Evolutionary conservation across 1,140 invertebrate species (phyloP), one percentile per base, ranked within the genome.

Genomic region (Yoshiicerus persimilis): DNA sequence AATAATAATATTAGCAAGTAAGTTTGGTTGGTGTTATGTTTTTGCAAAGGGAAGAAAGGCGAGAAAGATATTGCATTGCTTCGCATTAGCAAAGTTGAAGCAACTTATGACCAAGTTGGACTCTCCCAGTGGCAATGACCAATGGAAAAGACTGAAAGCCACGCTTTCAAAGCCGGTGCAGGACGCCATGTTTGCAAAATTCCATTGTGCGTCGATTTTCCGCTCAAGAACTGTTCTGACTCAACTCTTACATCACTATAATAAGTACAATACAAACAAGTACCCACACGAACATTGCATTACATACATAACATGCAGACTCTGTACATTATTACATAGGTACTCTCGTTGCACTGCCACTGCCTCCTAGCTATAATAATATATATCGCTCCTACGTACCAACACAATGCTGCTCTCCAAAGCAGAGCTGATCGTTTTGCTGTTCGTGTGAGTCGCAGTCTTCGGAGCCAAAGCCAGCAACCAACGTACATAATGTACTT

Each of bases 171-270:
- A 86, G 88, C 87, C 87, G 88, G 86, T 87, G 88, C 41, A 86
- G 66, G 88, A 86, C 88, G 88, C 88, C 88, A 89, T 89, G 62
- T 87, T 89, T 89, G 88, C 88, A n/a, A 80, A 89, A 87, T 89
- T 87, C 70, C 83, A 86, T 87, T 87, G 86, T 89, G 88, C 88
- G 88, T 89, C 86, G 41, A 87, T 87, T 87, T 86, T 84, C 88
- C 88, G 41, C 56, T 84, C 62, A 70, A 70, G 11, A 66, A 66
- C 23, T 27, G 27, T 66, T 27, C 85, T 66, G 34, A 25, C 27
- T 27, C 64, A 66, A 66, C 64, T 30, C 23, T 66, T 30, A 25
- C 23, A 66, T 66, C 27, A 66, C 64, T 27, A 30, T 30, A 27
- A 66, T 66, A 66, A 66, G 64, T 30, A 66, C 64, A 30, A 66